A percentile compares a stretch with the other conserved stretches of the same genome.
Conservation (phyloP, 1,140 invertebrate genomes). For the Lepidotrigona ventralis region DNA sequence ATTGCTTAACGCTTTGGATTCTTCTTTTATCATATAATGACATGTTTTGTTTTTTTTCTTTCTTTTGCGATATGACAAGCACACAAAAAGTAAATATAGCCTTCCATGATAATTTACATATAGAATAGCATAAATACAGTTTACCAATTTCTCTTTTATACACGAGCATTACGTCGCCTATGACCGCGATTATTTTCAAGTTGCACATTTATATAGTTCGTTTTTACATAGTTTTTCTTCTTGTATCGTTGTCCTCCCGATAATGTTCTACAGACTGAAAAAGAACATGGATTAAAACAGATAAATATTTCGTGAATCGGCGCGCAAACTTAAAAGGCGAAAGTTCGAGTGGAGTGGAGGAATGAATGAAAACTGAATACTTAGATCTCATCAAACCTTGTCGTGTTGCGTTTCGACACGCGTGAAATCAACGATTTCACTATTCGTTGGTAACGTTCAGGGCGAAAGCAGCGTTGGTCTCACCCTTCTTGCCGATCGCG, state of each 20-base stretch:
- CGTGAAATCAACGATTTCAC: conserved; percentile 50
- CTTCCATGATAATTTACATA: conserved; percentile 68
- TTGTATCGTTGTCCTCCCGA: conserved; percentile 14
- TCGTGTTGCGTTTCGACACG: conserved; percentile 31
- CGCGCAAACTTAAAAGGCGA: neutral
- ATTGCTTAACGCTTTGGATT: conserved; percentile 39
- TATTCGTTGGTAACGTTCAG: conserved; percentile 86
- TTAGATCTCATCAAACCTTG: conserved; percentile 34
- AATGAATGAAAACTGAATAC: conserved; percentile 8
- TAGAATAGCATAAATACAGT: conserved; percentile 63
- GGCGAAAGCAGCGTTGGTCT: conserved; percentile 91
- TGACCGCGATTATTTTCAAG: conserved; percentile 17
- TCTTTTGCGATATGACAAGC: conserved; percentile 72
- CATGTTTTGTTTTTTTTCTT: conserved; percentile 59
- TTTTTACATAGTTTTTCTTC: conserved; percentile 25
- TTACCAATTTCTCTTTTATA: conserved; percentile 55
- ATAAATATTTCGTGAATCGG: neutral
- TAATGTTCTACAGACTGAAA: conserved; percentile 25
- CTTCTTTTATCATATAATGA: conserved; percentile 33
- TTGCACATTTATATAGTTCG: conserved; percentile 28
- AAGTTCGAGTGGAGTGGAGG: neutral
- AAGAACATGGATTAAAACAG: conserved; percentile 11
- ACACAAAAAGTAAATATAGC: conserved; percentile 71
- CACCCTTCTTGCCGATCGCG: conserved; percentile 91
- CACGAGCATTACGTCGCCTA: conserved; percentile 44